Evolutionary conservation across 2,113 vertebrate species (phyloP).

Genomic region (Spheniscus mendiculus): DNA sequence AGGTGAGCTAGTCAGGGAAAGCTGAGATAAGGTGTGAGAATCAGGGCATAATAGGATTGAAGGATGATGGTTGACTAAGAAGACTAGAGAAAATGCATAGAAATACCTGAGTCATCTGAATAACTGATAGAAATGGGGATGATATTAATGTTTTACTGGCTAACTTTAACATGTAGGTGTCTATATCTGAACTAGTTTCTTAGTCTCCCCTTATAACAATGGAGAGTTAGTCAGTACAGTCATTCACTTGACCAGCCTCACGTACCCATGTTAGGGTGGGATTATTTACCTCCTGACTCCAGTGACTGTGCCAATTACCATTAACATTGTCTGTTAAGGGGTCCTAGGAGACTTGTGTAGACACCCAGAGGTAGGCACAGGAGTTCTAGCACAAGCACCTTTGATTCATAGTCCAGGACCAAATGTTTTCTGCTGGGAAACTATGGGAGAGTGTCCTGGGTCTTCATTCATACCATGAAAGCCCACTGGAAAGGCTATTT

Average conservation of each 20-base stretch:
- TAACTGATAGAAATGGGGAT: neutral
- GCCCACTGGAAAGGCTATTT: neutral
- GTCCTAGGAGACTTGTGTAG: neutral
- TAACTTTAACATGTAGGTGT: neutral
- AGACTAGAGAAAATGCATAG: neutral
- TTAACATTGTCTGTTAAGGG: neutral
- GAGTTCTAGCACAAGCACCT: neutral
- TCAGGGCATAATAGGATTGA: neutral
- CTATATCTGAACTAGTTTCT: neutral
- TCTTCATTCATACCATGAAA: neutral
- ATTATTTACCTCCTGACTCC: neutral
- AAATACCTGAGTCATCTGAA: neutral
- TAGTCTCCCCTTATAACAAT: neutral
- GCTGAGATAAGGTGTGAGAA: neutral
- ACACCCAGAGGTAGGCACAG: neutral
- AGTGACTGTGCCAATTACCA: neutral
- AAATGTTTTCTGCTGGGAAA: neutral
- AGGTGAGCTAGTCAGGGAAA: neutral
- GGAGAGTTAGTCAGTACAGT: neutral
- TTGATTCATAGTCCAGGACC: neutral
- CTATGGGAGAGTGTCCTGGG: no score
- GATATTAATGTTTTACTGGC: neutral
- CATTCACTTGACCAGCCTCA: neutral
- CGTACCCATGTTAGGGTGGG: neutral
- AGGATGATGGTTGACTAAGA: neutral